Evolutionary conservation across 2,797 vertebrate genomes (phyloP), one percentile per base, ranked within the genome.

Genomic region (Anas acuta): DNA sequence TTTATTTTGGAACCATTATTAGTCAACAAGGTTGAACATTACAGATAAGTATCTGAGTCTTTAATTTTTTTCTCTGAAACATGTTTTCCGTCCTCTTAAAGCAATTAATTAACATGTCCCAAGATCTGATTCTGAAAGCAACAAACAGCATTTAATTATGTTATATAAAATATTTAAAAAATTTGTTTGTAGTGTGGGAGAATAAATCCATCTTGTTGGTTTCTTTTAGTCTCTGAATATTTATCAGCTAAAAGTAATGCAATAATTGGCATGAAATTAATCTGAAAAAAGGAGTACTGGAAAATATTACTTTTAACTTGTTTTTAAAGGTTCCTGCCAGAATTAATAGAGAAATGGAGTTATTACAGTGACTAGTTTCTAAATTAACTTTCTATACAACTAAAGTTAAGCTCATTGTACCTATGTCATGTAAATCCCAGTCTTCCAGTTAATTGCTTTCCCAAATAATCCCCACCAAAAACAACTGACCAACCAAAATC

Each of bases 211-310:
- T 97, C 92, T 92, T 97, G 85, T 93, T 94, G 84, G 89, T 96
- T 96, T 97, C 78, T 87, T 97, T 96, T 92, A 94, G 95, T 73
- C 93, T 95, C 84, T 97, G 96, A 97, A 97, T 98, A 97, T 97
- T 98, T 97, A 97, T 97, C 94, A 97, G 79, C 82, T 88, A 95
- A 96, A 96, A 95, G 90, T 95, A 97, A 97, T 96, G 95, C 80
- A 97, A 37, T 97, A 97, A 97, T 97, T 97, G 97, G 85, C 95
- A 97, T 97, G 94, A 97, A 97, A 97, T 97, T 97, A 97, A 96
- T 81, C 62, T 96, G 78, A 47, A 91, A 87, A 96, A 96, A 79
- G 13, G 16, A 96, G 19, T 90, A 96, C 75, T 96, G 90, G 81
- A 94, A 97, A 96, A 96, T 79, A 92, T 87, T 94, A 61, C 70